phyloP scores from a whole-genome alignment of 2,113 vertebrate species.

The Vulpes lagopus region DNA sequence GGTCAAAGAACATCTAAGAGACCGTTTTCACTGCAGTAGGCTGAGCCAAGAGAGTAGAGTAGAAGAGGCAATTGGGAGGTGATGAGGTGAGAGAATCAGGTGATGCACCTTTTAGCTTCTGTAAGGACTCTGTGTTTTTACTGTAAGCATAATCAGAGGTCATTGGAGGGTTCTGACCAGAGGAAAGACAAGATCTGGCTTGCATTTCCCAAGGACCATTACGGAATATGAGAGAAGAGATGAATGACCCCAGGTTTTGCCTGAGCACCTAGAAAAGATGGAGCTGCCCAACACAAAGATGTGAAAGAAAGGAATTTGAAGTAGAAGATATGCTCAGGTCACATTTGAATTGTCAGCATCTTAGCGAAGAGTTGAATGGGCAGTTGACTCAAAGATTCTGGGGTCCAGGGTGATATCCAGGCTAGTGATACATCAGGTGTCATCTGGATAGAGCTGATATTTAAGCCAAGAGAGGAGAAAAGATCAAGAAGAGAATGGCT shows the following conservation, averaged over 20 bases:
- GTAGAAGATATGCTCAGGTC: not conserved
- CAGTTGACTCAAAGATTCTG: not conserved
- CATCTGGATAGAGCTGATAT: not conserved
- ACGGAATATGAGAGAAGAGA: not conserved
- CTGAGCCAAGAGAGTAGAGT: not conserved
- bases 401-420: not conserved
- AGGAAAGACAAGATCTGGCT: not conserved
- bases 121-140: not conserved
- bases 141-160: not conserved
- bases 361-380: not conserved
- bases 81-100: not conserved
- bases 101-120: not conserved
- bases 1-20: not conserved
- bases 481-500: not conserved
- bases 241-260: not conserved
- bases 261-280: not conserved
- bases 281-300: not conserved
- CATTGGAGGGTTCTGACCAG: not conserved
- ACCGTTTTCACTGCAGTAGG: not conserved
- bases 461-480: not conserved
- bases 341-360: not conserved
- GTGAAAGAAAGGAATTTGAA: not conserved
- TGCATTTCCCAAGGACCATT: not conserved
- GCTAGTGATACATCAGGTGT: not conserved
- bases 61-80: not conserved